phyloP scores from a whole-genome alignment of 2,888 invertebrate species.

The Leptopilina syphax region DNA sequence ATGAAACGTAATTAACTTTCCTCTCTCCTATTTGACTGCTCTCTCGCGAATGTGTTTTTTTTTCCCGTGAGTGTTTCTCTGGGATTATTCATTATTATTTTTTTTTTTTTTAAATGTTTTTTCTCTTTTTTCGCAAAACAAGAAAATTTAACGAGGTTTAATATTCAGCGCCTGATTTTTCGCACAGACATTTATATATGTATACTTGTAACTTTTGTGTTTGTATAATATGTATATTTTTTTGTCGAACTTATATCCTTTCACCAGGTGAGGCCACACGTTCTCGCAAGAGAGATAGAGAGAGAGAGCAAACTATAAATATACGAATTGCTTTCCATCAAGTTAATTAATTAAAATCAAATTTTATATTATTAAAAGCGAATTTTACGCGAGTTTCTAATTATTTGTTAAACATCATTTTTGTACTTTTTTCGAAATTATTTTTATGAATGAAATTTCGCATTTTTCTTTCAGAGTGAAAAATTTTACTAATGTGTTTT shows the following conservation, averaged over 20 bases:
- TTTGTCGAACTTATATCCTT: constrained; percentile 32
- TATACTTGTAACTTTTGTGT: too few species aligned
- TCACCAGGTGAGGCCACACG: constrained; percentile 37
- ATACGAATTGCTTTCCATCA: constrained; percentile 11
- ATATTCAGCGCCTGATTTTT: constrained; percentile 7
- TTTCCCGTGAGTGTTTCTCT: background rate
- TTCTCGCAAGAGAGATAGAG: constrained; percentile 16
- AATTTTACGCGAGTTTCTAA: background rate
- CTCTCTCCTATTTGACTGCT: background rate
- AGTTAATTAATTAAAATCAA: constrained; percentile 20
- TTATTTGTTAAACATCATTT: background rate
- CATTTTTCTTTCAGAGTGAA: too few species aligned
- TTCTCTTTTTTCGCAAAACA: background rate
- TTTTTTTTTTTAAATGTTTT: too few species aligned
- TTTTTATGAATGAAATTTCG: too few species aligned
- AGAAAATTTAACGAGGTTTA: background rate
- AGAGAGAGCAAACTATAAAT: constrained; percentile 19
- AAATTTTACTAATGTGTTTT: too few species aligned
- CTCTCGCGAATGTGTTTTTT: background rate
- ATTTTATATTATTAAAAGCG: background rate
- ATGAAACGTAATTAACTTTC: background rate
- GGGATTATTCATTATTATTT: background rate
- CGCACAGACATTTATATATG: background rate
- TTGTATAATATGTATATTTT: too few species aligned
- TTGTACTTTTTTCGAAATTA: background rate